Conservation (phyloP, 2,888 invertebrate genomes). For the Peribatodes rhomboidaria region DNA sequence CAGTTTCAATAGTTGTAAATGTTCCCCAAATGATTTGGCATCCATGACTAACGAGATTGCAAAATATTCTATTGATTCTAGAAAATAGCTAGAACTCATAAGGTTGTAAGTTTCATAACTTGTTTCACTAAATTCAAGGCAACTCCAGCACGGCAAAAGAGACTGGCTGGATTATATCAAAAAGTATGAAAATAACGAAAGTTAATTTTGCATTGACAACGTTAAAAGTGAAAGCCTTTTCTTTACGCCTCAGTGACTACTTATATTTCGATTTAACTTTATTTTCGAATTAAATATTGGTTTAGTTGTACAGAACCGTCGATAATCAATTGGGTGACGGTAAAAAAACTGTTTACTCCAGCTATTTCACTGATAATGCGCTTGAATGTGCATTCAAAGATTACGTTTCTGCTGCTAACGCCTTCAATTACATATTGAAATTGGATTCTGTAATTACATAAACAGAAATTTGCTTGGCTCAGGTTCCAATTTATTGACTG, state of each 20-base stretch:
- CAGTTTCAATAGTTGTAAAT: constrained; percentile 20
- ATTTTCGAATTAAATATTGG: constrained; percentile 67
- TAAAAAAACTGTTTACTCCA: constrained; percentile 48
- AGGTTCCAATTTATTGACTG: constrained; percentile 3
- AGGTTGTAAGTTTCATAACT: constrained; percentile 39
- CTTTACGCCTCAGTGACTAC: constrained; percentile 59
- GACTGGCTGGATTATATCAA: constrained; percentile 40
- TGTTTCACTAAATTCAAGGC: constrained; percentile 36
- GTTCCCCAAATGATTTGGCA: constrained; percentile 34
- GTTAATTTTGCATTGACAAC: constrained; percentile 53
- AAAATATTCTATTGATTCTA: constrained; percentile 41
- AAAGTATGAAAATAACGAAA: constrained; percentile 51
- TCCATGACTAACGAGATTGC: constrained; percentile 43
- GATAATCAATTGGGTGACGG: constrained; percentile 57
- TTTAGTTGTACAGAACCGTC: constrained; percentile 54
- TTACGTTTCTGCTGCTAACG: constrained; percentile 34
- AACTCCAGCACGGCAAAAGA: constrained; percentile 35
- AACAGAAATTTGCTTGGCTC: neutral
- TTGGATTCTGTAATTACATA: constrained; percentile 21
- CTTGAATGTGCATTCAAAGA: constrained; percentile 44
- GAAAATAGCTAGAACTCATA: constrained; percentile 38
- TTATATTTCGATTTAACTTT: constrained; percentile 57
- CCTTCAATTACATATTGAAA: constrained; percentile 24
- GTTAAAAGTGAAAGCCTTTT: constrained; percentile 71
- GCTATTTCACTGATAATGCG: constrained; percentile 38